Evolutionary conservation across 2,888 invertebrate genomes (phyloP).

Genomic region (Loripinus fragilis): DNA sequence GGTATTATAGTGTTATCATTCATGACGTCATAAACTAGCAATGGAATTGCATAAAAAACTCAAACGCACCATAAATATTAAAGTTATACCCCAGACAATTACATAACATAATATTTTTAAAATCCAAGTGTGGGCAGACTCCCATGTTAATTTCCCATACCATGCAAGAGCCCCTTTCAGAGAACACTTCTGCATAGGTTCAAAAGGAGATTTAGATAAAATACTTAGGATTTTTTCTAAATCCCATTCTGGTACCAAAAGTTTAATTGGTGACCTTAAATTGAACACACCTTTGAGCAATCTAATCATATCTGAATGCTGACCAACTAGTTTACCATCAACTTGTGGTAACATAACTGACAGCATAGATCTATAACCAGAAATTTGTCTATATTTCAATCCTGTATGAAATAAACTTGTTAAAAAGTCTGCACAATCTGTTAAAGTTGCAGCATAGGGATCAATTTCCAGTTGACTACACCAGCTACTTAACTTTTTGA

Average conservation of each 20-base stretch:
- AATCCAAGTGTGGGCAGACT: too few species aligned
- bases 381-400: neutral
- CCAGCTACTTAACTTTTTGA: slow-evolving; percentile 49
- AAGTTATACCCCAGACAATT: too few species aligned
- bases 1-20: too few species aligned
- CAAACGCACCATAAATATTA: too few species aligned
- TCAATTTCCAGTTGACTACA: slow-evolving; percentile 50
- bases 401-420: slow-evolving; percentile 24
- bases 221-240: slow-evolving; percentile 21
- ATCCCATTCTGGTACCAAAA: slow-evolving; percentile 36
- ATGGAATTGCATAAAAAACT: too few species aligned
- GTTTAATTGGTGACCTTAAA: slow-evolving; percentile 24
- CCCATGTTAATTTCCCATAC: too few species aligned
- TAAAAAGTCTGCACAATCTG: slow-evolving; percentile 36
- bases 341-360: slow-evolving; percentile 27
- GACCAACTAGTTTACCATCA: slow-evolving; percentile 13
- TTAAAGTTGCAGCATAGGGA: slow-evolving; percentile 40
- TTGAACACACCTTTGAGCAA: too few species aligned
- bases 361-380: slow-evolving; percentile 36
- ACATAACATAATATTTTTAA: too few species aligned
- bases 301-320: slow-evolving; percentile 27
- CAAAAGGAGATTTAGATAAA: slow-evolving; percentile 16
- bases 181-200: neutral
- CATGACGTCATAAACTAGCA: too few species aligned
- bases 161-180: too few species aligned